phyloP scores from a whole-genome alignment of 2,888 invertebrate species.

The Drosophila mercatorum region DNA sequence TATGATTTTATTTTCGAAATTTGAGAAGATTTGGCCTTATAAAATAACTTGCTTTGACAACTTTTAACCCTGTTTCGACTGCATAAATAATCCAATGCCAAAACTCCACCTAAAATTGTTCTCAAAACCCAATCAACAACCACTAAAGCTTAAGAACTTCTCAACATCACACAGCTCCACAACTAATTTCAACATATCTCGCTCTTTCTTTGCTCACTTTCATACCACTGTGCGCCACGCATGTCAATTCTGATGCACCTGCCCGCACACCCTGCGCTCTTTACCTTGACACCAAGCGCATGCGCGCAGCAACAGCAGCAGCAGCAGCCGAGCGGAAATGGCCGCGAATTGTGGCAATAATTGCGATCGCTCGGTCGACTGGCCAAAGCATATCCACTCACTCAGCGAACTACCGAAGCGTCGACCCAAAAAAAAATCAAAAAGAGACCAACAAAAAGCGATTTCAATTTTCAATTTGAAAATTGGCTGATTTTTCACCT shows the following conservation, averaged over 20 bases:
- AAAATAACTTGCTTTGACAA: too few relatives aligned
- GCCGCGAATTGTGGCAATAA: conserved; percentile 68
- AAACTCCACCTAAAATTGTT: background rate
- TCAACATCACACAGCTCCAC: background rate
- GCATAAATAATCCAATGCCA: too few relatives aligned
- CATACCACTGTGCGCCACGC: conserved; percentile 34
- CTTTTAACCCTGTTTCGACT: too few relatives aligned
- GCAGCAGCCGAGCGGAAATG: conserved; percentile 62
- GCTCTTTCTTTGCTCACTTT: background rate
- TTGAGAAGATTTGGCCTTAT: too few relatives aligned
- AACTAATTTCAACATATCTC: background rate
- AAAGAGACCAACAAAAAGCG: conserved; percentile 27
- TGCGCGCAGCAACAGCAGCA: conserved; percentile 10
- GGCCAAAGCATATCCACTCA: conserved; percentile 20
- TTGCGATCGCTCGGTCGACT: conserved; percentile 43
- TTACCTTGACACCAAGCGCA: conserved; percentile 19
- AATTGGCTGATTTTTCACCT: conserved; percentile 46
- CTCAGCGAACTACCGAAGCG: conserved; percentile 6
- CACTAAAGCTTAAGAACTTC: background rate
- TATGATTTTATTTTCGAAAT: too few relatives aligned
- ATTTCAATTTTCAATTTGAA: conserved; percentile 37
- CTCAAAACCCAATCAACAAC: background rate
- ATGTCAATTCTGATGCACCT: conserved; percentile 24
- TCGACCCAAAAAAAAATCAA: conserved; percentile 12
- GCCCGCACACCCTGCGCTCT: background rate